Conservation (phyloP, 2,888 invertebrate genomes). For the Eulithis prunata region DNA sequence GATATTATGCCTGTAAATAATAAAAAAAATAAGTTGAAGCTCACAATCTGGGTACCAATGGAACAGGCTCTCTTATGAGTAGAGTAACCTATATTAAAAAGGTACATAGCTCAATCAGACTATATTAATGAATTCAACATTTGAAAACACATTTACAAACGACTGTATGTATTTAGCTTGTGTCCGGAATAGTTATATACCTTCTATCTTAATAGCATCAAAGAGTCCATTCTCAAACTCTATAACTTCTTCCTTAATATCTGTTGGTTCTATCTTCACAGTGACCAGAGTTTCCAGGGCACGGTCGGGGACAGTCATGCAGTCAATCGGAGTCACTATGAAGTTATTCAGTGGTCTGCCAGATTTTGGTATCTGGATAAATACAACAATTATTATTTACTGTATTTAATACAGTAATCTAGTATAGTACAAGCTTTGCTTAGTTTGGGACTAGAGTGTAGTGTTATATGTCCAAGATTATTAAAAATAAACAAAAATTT, state of each 20-base stretch:
- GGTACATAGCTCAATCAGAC: too few relatives aligned
- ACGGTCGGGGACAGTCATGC: not conserved
- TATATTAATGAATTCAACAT: too few relatives aligned
- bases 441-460: not conserved
- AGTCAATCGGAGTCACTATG: conserved; percentile 1
- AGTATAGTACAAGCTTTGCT: not conserved
- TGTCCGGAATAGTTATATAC: not conserved
- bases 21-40: too few relatives aligned
- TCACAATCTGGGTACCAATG: too few relatives aligned
- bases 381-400: too few relatives aligned
- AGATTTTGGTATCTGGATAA: conserved; percentile 1
- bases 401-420: too few relatives aligned
- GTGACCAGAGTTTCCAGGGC: conserved; percentile 1
- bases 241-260: conserved; percentile 14
- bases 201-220: conserved; percentile 2
- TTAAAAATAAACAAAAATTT: too few relatives aligned
- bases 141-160: too few relatives aligned
- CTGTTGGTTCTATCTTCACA: conserved; percentile 9
- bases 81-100: too few relatives aligned
- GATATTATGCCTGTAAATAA: not conserved
- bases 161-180: too few relatives aligned
- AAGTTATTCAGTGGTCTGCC: not conserved
- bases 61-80: too few relatives aligned
- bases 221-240: not conserved
- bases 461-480: too few relatives aligned